phyloP scores from a whole-genome alignment of 2,113 vertebrate genomes.

The Camelus bactrianus region DNA sequence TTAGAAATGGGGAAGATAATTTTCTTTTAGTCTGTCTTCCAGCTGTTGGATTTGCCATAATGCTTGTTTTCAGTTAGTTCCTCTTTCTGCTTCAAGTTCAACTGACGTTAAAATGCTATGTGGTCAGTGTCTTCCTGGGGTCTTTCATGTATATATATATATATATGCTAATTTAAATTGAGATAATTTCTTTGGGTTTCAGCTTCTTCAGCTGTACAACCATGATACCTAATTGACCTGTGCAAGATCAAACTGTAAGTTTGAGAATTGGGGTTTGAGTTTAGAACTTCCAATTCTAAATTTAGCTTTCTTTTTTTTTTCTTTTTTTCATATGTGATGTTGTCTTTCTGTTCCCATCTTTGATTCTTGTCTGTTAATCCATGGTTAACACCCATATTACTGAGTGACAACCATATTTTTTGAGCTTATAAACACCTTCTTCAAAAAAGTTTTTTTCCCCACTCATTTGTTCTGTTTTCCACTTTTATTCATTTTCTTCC shows the following conservation, averaged over 20 bases:
- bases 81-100: slow-evolving; percentile 18
- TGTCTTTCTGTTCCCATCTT: background rate
- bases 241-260: slow-evolving; percentile 10
- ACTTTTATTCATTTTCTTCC: slow-evolving; percentile 15
- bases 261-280: slow-evolving; percentile 41
- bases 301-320: background rate
- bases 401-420: background rate
- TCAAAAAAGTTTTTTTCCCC: background rate
- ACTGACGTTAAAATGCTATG: background rate
- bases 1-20: slow-evolving; percentile 1
- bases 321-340: background rate
- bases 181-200: background rate
- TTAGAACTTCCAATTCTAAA: slow-evolving; percentile 43
- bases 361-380: background rate
- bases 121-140: background rate
- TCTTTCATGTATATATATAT: background rate
- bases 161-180: slow-evolving; percentile 26
- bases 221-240: background rate
- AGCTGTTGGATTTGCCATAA: background rate
- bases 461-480: slow-evolving; percentile 11
- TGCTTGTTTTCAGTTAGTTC: background rate
- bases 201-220: background rate
- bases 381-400: background rate
- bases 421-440: background rate
- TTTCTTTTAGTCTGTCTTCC: slow-evolving; percentile 6